Conservation (phyloP, 1,140 invertebrate genomes). For the Patella vulgata region DNA sequence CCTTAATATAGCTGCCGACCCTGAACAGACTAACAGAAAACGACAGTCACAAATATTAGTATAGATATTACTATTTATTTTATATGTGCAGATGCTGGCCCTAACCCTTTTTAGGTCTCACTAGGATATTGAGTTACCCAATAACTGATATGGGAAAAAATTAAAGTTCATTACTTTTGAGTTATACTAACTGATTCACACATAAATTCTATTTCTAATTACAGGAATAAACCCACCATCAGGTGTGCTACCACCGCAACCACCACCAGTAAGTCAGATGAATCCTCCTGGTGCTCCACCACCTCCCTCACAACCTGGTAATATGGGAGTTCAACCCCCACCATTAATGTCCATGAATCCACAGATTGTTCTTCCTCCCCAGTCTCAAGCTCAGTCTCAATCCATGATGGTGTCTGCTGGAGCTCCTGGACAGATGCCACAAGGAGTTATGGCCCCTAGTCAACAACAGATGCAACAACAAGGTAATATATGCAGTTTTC, state of each 20-base stretch:
- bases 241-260: constrained; percentile 21
- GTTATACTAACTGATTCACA: neutral
- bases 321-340: constrained; percentile 5
- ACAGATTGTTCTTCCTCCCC: neutral
- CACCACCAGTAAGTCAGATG: constrained; percentile 16
- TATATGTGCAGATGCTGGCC: neutral
- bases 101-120: neutral
- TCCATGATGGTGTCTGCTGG: no score
- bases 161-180: neutral
- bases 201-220: constrained; percentile 7
- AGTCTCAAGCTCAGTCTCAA: no score
- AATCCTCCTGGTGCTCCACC: constrained; percentile 8
- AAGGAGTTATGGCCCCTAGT: no score
- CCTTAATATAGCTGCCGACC: no score
- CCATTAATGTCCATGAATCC: constrained; percentile 6
- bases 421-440: no score
- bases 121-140: neutral
- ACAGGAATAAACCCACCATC: constrained; percentile 4
- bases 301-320: neutral
- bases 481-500: no score
- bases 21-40: no score
- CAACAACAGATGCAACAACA: no score
- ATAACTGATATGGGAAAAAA: neutral
- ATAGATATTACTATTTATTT: neutral
- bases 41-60: no score